Percentiles rank a stretch among this genome's conserved stretches.
These are phyloP conservation scores for Nycticorax nycticorax DNA, from an alignment of 2,113 vertebrate species.

Conservation along the genomic window DNA sequence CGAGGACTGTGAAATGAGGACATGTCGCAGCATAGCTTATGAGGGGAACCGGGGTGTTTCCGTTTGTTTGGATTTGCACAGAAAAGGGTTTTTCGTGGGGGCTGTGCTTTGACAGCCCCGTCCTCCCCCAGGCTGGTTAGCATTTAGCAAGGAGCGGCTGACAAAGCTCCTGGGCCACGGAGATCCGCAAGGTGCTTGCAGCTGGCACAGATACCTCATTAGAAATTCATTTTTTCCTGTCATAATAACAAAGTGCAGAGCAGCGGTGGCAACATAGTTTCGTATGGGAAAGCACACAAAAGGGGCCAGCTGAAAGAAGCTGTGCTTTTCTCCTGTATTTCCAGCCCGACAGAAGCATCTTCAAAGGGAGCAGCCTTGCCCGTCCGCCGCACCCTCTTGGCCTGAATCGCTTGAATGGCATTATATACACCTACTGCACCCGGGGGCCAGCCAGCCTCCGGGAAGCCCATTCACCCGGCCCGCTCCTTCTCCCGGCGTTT, in stretches of 20 bases:
- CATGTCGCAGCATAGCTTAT: conserved; percentile 47
- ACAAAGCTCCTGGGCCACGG: conserved; percentile 61
- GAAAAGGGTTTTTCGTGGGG: conserved; percentile 41
- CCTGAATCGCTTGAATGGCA: conserved; percentile 48
- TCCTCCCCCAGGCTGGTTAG: conserved; percentile 31
- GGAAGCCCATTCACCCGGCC: conserved; percentile 33
- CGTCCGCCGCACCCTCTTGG: background rate
- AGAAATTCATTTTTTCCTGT: conserved; percentile 85
- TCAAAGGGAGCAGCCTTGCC: conserved; percentile 74
- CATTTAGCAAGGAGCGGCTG: conserved; percentile 49
- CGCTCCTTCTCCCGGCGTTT: background rate
- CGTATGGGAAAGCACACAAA: conserved; percentile 82
- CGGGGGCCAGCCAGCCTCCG: background rate
- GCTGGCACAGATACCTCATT: conserved; percentile 81
- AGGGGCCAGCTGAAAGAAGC: conserved; percentile 81
- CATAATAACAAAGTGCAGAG: conserved; percentile 81
- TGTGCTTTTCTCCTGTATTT: conserved; percentile 79
- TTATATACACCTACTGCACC: conserved; percentile 8
- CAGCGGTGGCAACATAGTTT: conserved; percentile 70
- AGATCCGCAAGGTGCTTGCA: conserved; percentile 75
- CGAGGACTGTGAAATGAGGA: conserved; percentile 41
- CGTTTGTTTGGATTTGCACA: conserved; percentile 39
- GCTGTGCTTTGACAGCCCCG: background rate
- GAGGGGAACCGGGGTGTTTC: conserved; percentile 17
- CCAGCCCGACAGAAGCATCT: conserved; percentile 66